A percentile compares a stretch with the other conserved stretches of the same genome.
phyloP scores from a whole-genome alignment of 2,797 vertebrate species.

The Pterois miles region DNA sequence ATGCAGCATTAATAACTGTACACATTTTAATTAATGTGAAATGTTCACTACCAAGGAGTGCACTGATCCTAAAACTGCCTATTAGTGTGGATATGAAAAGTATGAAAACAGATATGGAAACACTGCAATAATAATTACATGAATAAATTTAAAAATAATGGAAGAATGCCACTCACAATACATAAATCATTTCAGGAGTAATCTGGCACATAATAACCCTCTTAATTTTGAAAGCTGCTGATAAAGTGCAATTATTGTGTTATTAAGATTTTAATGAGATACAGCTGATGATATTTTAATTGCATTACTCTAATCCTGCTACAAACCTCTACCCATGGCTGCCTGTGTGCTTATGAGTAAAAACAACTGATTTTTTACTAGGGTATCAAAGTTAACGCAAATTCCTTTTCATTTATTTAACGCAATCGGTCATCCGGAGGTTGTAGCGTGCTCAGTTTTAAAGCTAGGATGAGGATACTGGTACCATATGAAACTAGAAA shows the following conservation, averaged over 20 bases:
- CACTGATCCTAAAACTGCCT: background rate
- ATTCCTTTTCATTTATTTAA: no score
- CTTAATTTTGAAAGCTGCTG: conserved; percentile 4
- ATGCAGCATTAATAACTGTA: background rate
- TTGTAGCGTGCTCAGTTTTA: no score
- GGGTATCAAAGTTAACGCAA: no score
- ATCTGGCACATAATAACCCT: background rate
- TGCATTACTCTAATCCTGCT: background rate
- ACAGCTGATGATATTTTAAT: conserved; percentile 24
- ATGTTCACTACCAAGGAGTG: background rate
- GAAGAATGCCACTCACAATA: conserved; percentile 7
- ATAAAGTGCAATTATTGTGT: background rate
- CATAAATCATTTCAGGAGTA: background rate
- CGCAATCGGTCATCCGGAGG: no score
- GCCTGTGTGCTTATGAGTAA: background rate
- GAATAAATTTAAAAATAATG: background rate
- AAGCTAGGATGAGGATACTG: no score
- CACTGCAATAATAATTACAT: background rate
- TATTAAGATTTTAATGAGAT: conserved; percentile 17
- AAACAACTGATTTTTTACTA: background rate
- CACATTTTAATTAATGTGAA: background rate
- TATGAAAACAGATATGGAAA: background rate
- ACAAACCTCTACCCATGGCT: background rate
- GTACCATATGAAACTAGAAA: no score
- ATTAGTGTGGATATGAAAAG: background rate